phyloP scores from a whole-genome alignment of 2,797 vertebrate species.

The Acrossocheilus wenchowensis region DNA sequence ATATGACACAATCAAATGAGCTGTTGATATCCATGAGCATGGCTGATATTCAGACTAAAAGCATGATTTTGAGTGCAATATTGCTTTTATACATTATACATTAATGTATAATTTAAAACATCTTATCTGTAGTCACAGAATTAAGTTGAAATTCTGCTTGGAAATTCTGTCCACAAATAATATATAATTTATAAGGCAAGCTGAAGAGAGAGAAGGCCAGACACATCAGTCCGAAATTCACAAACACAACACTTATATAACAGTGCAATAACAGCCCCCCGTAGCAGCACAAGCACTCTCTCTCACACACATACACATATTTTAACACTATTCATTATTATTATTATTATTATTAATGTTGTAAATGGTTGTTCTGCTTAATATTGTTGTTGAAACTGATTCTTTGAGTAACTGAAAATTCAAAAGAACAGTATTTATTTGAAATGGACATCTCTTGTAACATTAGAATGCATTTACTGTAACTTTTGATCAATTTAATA shows the following conservation, averaged over 20 bases:
- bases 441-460: background rate
- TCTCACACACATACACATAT: background rate
- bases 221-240: background rate
- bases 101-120: background rate
- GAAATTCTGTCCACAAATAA: constrained; percentile 17
- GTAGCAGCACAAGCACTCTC: background rate
- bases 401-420: background rate
- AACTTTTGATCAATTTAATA: background rate
- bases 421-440: background rate
- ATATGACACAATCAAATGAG: background rate
- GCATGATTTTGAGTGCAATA: background rate
- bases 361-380: background rate
- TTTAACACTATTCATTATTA: background rate
- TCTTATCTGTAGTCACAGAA: constrained; percentile 2
- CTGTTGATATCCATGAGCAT: background rate
- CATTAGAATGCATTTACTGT: background rate
- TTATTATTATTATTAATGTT: background rate
- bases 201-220: background rate
- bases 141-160: background rate
- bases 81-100: background rate
- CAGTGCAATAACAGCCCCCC: constrained; percentile 4
- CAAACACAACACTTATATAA: constrained; percentile 19
- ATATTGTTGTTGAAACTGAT: background rate
- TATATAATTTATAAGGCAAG: constrained; percentile 25
- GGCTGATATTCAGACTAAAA: background rate